Conservation (phyloP, 1,140 invertebrate genomes). For the honey bee (Apis mellifera) region DNA sequence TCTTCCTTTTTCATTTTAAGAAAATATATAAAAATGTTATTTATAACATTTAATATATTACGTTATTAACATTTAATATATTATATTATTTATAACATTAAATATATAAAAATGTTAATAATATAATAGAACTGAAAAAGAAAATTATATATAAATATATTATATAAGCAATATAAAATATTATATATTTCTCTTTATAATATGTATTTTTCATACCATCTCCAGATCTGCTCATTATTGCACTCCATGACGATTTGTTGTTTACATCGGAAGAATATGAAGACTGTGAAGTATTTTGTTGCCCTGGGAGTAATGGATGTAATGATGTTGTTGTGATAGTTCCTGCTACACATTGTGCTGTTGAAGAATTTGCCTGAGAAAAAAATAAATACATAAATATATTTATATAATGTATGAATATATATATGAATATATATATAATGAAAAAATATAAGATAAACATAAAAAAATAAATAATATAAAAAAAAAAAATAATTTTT, state of each 20-base stretch:
- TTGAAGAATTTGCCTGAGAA: constrained; percentile 75
- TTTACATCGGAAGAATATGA: constrained; percentile 75
- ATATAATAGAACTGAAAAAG: background rate
- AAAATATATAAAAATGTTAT: too few relatives aligned
- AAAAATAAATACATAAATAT: background rate
- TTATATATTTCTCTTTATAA: background rate
- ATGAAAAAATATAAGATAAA: background rate
- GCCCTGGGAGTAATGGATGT: constrained; percentile 76
- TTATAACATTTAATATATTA: too few relatives aligned
- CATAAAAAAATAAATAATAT: too few relatives aligned
- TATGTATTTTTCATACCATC: constrained; percentile 63
- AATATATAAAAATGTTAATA: too few relatives aligned
- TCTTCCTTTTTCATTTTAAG: too few relatives aligned
- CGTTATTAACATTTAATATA: too few relatives aligned
- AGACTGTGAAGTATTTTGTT: constrained; percentile 74
- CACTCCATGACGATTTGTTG: constrained; percentile 83
- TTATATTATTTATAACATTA: too few relatives aligned
- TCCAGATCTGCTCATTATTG: constrained; percentile 82
- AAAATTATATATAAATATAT: constrained; percentile 11
- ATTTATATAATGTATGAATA: background rate
- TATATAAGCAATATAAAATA: background rate
- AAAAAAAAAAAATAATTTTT: too few relatives aligned
- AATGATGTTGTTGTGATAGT: constrained; percentile 74
- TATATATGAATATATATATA: too few relatives aligned
- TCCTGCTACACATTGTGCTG: constrained; percentile 77